These are phyloP conservation scores for Zophobas atratus DNA, from an alignment of 1,140 invertebrate species.

Conservation along the genomic window DNA sequence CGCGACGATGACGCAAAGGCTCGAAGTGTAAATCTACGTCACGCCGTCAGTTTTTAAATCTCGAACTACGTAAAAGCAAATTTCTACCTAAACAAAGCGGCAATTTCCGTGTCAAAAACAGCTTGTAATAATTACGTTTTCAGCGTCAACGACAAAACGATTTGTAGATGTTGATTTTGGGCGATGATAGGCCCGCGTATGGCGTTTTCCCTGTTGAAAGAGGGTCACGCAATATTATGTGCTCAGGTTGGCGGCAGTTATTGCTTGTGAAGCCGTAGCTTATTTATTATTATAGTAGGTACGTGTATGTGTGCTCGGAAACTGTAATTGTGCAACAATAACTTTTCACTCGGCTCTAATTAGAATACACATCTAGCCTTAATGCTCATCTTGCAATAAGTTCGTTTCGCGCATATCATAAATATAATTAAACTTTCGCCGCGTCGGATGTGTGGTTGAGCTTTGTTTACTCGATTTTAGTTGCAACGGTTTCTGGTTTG, in stretches of 20 bases:
- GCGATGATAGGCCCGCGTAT: constrained; percentile 14
- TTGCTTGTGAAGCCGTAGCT: constrained; percentile 15
- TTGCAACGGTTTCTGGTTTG: neutral
- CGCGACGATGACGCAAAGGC: too few relatives aligned
- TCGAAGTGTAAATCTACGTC: too few relatives aligned
- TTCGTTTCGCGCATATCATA: constrained; percentile 3
- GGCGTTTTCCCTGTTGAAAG: constrained; percentile 3
- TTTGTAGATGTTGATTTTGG: constrained; percentile 45
- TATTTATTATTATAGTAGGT: constrained; percentile 17
- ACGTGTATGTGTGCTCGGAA: constrained; percentile 5
- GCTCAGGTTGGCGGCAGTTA: constrained; percentile 23
- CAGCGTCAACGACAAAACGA: constrained; percentile 41
- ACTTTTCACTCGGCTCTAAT: constrained; percentile 17
- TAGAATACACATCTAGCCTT: constrained; percentile 33
- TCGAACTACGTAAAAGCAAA: neutral
- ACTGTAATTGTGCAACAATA: constrained; percentile 30
- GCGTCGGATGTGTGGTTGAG: neutral
- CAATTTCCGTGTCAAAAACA: constrained; percentile 22
- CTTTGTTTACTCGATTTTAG: neutral
- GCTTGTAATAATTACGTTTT: constrained; percentile 35
- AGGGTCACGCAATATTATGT: constrained; percentile 44
- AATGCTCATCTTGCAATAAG: constrained; percentile 3
- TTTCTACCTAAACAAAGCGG: neutral
- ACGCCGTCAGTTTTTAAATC: neutral
- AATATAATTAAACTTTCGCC: constrained; percentile 19